Evolutionary conservation across 2,797 vertebrate species (phyloP).

Genomic region (Acrossocheilus wenchowensis): DNA sequence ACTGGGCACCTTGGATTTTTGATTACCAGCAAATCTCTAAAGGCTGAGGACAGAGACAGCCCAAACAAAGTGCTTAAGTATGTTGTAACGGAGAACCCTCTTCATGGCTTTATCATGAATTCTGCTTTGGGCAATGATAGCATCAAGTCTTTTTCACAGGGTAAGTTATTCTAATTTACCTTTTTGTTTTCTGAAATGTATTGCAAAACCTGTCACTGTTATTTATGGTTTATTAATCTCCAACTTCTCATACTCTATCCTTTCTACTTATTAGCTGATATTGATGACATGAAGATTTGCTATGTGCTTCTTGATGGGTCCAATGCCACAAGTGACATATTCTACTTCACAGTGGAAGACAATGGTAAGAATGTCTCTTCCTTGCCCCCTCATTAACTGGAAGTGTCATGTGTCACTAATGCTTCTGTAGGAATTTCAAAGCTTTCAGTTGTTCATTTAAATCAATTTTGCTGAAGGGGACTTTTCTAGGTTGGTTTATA

Average conservation of each 20-base stretch:
- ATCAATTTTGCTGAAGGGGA: slow-evolving; percentile 59
- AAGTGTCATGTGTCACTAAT: slow-evolving; percentile 37
- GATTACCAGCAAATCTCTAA: slow-evolving; percentile 84
- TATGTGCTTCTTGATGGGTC: slow-evolving; percentile 83
- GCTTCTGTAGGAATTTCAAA: slow-evolving; percentile 35
- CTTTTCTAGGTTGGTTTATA: slow-evolving; percentile 56
- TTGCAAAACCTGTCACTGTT: neutral
- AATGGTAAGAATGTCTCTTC: slow-evolving; percentile 76
- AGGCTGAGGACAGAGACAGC: slow-evolving; percentile 84
- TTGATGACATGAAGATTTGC: slow-evolving; percentile 87
- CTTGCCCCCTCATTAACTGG: slow-evolving; percentile 16
- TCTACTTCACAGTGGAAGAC: slow-evolving; percentile 89
- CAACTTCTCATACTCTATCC: neutral
- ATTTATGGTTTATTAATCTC: neutral
- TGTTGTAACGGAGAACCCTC: slow-evolving; percentile 75
- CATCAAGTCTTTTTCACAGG: slow-evolving; percentile 84
- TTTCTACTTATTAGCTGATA: slow-evolving; percentile 78
- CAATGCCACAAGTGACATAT: slow-evolving; percentile 84
- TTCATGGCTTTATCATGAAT: slow-evolving; percentile 86
- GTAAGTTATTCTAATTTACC: slow-evolving; percentile 68
- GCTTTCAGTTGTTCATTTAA: slow-evolving; percentile 61
- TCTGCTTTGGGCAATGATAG: slow-evolving; percentile 80
- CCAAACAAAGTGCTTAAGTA: slow-evolving; percentile 82
- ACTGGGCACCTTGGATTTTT: slow-evolving; percentile 84
- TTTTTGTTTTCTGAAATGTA: slow-evolving; percentile 1